phyloP scores from a whole-genome alignment of 2,888 invertebrate genomes.

The Zygogramma bicolorata region DNA sequence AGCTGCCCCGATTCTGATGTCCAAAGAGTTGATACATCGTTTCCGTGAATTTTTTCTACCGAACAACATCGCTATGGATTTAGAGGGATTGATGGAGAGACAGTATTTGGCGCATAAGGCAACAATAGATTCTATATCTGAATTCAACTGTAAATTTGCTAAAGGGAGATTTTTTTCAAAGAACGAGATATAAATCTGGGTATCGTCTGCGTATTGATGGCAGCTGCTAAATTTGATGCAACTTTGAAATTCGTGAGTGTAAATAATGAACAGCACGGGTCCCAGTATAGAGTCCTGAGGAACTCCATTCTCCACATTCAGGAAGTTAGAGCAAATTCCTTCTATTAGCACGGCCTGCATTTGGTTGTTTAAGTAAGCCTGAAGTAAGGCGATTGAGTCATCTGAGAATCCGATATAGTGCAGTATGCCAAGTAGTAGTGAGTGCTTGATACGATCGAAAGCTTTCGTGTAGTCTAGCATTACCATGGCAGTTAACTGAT shows the following conservation, averaged over 20 bases:
- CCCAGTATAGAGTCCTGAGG: not conserved
- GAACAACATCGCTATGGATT: not conserved
- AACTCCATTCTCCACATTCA: not conserved
- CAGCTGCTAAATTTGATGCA: not conserved
- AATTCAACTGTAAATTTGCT: not conserved
- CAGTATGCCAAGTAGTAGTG: not conserved
- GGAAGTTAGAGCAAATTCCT: not conserved
- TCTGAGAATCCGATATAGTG: not conserved
- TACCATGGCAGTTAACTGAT: not conserved
- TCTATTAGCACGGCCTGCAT: not conserved
- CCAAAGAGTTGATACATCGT: not conserved
- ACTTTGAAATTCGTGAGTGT: not conserved
- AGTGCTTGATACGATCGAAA: not conserved
- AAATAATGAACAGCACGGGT: not conserved
- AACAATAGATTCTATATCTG: not conserved
- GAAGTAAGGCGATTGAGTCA: not conserved
- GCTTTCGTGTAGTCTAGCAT: not conserved
- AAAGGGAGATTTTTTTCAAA: not conserved
- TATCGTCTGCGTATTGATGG: not conserved
- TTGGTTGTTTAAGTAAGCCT: not conserved
- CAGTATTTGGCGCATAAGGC: not conserved
- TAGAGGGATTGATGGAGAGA: not conserved
- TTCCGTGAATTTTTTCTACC: not conserved
- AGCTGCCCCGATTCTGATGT: not conserved
- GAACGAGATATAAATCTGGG: not conserved